These are phyloP conservation scores for Amyelois transitella DNA, from an alignment of 1,140 invertebrate species.

Conservation along the genomic window DNA sequence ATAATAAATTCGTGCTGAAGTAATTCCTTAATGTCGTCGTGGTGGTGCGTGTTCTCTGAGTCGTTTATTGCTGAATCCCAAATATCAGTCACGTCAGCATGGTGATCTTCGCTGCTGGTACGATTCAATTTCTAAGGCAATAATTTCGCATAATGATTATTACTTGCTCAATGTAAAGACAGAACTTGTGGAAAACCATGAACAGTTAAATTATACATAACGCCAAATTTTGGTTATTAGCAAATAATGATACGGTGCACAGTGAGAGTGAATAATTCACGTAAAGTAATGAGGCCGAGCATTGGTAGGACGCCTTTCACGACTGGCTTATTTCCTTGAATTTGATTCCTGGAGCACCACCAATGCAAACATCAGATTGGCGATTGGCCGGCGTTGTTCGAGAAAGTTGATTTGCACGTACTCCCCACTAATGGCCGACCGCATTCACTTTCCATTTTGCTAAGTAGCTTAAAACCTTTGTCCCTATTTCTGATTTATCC, in stretches of 20 bases:
- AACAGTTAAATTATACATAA: neutral
- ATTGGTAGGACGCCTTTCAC: conserved; percentile 17
- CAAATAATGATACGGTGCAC: conserved; percentile 10
- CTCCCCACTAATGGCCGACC: conserved; percentile 21
- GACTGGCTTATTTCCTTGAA: conserved; percentile 23
- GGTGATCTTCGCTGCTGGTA: conserved; percentile 38
- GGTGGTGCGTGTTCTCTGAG: conserved; percentile 18
- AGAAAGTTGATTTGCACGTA: conserved; percentile 59
- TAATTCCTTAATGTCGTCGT: neutral
- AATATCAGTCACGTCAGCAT: conserved; percentile 43
- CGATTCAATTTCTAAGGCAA: conserved; percentile 21
- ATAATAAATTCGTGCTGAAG: neutral
- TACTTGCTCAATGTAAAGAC: conserved; percentile 13
- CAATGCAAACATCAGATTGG: conserved; percentile 12
- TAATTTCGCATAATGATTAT: conserved; percentile 12
- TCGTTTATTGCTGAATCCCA: conserved; percentile 15
- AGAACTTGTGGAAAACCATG: neutral
- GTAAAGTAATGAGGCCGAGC: conserved; percentile 27
- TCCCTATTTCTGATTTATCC: neutral
- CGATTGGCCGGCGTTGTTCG: conserved; percentile 32
- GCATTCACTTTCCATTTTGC: conserved; percentile 47
- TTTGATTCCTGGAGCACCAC: conserved; percentile 24
- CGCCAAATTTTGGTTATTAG: neutral
- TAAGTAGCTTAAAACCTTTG: neutral
- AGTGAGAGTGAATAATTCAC: conserved; percentile 41